Evolutionary conservation across 1,140 invertebrate species (phyloP).

Genomic region (Neodiprion virginianus): DNA sequence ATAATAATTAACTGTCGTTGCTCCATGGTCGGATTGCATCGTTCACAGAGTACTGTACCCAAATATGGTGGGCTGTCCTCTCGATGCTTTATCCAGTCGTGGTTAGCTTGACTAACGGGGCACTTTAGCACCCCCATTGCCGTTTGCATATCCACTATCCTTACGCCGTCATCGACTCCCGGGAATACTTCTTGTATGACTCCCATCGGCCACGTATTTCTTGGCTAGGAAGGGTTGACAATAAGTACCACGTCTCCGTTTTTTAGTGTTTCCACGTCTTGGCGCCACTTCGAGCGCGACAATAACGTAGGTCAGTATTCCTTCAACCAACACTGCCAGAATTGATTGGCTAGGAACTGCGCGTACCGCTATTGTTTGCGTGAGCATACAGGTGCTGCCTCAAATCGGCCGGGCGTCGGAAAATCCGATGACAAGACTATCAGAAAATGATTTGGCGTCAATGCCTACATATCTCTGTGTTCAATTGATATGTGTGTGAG

Average conservation of each 20-base stretch:
- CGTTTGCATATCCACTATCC: constrained; percentile 30
- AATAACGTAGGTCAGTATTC: constrained; percentile 22
- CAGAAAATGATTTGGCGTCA: constrained; percentile 48
- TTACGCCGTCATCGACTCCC: constrained; percentile 26
- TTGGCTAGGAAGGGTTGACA: constrained; percentile 30
- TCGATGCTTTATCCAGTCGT: too few relatives aligned
- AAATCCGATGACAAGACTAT: constrained; percentile 19
- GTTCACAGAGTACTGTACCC: too few relatives aligned
- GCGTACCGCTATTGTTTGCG: constrained; percentile 9
- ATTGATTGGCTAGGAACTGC: constrained; percentile 2
- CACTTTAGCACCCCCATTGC: constrained; percentile 25
- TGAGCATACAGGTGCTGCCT: constrained; percentile 28
- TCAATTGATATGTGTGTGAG: constrained; percentile 37
- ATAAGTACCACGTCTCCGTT: constrained; percentile 39
- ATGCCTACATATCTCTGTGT: constrained; percentile 30
- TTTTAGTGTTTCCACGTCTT: constrained; percentile 25
- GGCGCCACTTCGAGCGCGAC: constrained; percentile 33
- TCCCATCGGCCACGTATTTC: constrained; percentile 33
- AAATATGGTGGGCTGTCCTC: too few relatives aligned
- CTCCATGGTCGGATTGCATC: too few relatives aligned
- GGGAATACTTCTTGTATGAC: constrained; percentile 9
- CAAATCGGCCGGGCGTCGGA: constrained; percentile 29
- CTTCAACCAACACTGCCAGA: constrained; percentile 20
- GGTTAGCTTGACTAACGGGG: constrained; percentile 24
- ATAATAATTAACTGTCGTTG: too few relatives aligned